Conservation (phyloP, 2,888 invertebrate species). For the Stictocephala bisonia region DNA sequence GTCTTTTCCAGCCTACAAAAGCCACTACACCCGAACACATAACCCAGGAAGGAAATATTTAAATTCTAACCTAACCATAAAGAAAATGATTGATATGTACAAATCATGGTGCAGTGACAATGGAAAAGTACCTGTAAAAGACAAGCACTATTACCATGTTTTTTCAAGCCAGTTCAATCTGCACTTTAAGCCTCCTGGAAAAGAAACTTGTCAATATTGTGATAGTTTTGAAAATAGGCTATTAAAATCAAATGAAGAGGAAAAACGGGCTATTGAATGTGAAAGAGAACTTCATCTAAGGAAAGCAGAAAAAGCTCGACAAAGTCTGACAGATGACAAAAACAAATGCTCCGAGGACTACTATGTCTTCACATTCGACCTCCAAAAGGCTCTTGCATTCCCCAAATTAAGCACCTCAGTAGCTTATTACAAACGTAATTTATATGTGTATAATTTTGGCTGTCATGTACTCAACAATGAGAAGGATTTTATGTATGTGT, state of each 20-base stretch:
- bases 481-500: conserved; percentile 59
- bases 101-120: neutral
- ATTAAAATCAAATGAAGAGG: conserved; percentile 9
- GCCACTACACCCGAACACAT: conserved; percentile 49
- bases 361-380: conserved; percentile 36
- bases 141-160: conserved; percentile 19
- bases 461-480: conserved; percentile 58
- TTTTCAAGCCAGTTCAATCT: conserved; percentile 36
- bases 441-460: conserved; percentile 59
- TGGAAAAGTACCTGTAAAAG: neutral
- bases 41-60: conserved; percentile 34
- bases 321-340: conserved; percentile 24
- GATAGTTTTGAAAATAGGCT: neutral
- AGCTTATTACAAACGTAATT: conserved; percentile 59
- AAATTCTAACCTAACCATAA: conserved; percentile 28
- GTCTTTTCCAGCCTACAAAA: conserved; percentile 36
- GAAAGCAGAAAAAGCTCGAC: conserved; percentile 33
- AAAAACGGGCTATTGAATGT: neutral
- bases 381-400: conserved; percentile 45
- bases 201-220: conserved; percentile 9
- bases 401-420: conserved; percentile 30
- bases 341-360: neutral
- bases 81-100: conserved; percentile 21
- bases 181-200: conserved; percentile 25
- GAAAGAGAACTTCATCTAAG: conserved; percentile 39